phyloP scores from a whole-genome alignment of 2,113 vertebrate species.

The Urocynchramus pylzowi region DNA sequence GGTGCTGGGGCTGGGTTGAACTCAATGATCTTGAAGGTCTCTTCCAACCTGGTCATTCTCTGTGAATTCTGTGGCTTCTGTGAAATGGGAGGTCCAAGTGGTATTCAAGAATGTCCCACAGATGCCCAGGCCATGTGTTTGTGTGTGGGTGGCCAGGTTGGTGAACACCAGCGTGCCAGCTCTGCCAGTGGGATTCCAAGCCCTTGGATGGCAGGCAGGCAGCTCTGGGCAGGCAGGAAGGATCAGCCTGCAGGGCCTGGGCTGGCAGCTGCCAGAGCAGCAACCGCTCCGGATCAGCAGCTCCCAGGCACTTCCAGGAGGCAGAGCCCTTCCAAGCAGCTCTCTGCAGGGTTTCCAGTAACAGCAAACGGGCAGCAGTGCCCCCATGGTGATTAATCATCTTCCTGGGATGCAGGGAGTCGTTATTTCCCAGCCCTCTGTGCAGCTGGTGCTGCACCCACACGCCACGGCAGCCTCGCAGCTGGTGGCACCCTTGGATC shows the following conservation, averaged over 20 bases:
- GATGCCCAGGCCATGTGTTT: not conserved
- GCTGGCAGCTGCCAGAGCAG: not conserved
- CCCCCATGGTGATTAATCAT: not conserved
- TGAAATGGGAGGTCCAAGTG: not conserved
- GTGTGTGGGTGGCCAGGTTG: rapidly evolving
- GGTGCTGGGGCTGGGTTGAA: not conserved
- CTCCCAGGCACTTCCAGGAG: not conserved
- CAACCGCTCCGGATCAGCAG: rapidly evolving
- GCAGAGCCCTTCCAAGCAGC: not conserved
- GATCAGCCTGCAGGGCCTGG: not conserved
- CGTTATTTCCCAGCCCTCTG: not conserved
- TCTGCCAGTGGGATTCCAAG: not conserved
- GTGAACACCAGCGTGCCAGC: not conserved
- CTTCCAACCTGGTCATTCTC: not conserved
- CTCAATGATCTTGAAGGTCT: not conserved
- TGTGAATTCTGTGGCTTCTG: too few relatives aligned
- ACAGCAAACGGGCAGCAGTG: not conserved
- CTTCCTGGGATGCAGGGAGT: not conserved
- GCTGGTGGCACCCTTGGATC: not conserved
- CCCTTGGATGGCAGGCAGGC: not conserved
- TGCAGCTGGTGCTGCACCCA: not conserved
- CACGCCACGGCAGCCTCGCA: rapidly evolving
- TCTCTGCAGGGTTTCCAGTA: not conserved
- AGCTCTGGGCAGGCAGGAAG: not conserved
- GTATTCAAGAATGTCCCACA: not conserved